These are phyloP conservation scores for Camptogramma bilineatum DNA, from an alignment of 2,888 invertebrate genomes.

Conservation along the genomic window DNA sequence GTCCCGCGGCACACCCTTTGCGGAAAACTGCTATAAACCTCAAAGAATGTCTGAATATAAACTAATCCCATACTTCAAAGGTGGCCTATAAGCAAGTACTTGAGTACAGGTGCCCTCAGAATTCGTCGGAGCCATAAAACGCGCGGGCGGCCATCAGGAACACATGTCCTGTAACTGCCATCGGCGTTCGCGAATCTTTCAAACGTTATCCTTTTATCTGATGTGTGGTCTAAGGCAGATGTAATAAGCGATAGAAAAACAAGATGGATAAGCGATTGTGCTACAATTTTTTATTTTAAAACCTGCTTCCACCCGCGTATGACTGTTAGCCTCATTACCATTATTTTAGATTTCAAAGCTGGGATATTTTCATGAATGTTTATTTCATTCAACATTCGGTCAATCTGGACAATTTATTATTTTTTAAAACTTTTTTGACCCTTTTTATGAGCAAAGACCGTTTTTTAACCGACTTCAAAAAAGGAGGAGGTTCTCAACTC, in stretches of 20 bases:
- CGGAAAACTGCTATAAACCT: no score
- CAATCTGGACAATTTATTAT: no score
- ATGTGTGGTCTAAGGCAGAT: slow-evolving; percentile 31
- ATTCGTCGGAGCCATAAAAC: slow-evolving; percentile 18
- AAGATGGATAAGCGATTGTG: no score
- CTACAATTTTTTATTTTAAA: no score
- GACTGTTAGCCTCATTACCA: background rate
- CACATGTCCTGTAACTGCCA: slow-evolving; percentile 63
- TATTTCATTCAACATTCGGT: no score
- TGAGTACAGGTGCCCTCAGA: slow-evolving; percentile 7
- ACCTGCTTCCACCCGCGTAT: background rate
- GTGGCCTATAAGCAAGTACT: background rate
- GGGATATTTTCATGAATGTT: background rate
- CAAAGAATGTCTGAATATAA: slow-evolving; percentile 1
- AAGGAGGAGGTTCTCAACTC: no score
- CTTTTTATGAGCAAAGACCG: no score
- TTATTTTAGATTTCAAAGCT: background rate
- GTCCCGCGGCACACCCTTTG: no score
- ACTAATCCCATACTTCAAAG: slow-evolving; percentile 19
- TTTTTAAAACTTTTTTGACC: no score
- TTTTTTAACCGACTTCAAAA: no score
- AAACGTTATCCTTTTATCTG: slow-evolving; percentile 70
- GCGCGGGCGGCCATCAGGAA: slow-evolving; percentile 55
- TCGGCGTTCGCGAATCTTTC: slow-evolving; percentile 63
- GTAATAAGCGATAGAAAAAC: background rate